phyloP scores from a whole-genome alignment of 2,888 invertebrate species.

The Dicyrtoma fusca region DNA sequence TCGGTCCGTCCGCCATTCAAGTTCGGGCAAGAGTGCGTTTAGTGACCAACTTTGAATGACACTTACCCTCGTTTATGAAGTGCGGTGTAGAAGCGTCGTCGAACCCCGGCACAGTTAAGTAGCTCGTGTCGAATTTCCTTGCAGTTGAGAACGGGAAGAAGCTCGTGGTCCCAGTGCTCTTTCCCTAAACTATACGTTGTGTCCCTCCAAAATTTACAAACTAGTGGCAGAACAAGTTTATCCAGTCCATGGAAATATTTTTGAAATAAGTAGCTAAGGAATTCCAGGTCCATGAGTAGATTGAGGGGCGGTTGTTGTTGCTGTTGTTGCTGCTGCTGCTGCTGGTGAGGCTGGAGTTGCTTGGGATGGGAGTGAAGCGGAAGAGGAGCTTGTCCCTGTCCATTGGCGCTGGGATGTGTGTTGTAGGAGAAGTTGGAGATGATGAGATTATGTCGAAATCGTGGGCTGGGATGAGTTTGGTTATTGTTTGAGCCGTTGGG shows the following conservation, averaged over 20 bases:
- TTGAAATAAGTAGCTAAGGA: constrained; percentile 78
- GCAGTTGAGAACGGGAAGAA: constrained; percentile 83
- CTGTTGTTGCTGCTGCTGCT: constrained; percentile 32
- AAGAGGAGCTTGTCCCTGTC: constrained; percentile 5
- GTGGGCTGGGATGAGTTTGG: constrained; percentile 3
- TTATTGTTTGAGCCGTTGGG: neutral
- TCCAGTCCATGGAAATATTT: constrained; percentile 79
- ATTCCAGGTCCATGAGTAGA: constrained; percentile 72
- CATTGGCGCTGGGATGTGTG: neutral
- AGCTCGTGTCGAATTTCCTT: constrained; percentile 70
- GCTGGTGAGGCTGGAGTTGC: constrained; percentile 10
- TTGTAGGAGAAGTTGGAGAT: too few species aligned
- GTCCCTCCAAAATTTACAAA: constrained; percentile 74
- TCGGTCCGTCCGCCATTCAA: too few species aligned
- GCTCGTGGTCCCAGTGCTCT: constrained; percentile 74
- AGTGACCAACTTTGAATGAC: too few species aligned
- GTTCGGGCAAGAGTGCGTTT: too few species aligned
- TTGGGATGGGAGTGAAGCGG: neutral
- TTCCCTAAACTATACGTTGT: constrained; percentile 70
- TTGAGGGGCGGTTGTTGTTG: constrained; percentile 30
- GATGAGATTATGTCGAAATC: neutral
- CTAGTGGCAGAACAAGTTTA: constrained; percentile 76
- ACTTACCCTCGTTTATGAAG: constrained; percentile 55
- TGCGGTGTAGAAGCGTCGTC: constrained; percentile 72
- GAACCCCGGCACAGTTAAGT: constrained; percentile 61